These are phyloP conservation scores for Aphaenogaster rudis DNA, from an alignment of 1,140 invertebrate species.

Conservation along the genomic window DNA sequence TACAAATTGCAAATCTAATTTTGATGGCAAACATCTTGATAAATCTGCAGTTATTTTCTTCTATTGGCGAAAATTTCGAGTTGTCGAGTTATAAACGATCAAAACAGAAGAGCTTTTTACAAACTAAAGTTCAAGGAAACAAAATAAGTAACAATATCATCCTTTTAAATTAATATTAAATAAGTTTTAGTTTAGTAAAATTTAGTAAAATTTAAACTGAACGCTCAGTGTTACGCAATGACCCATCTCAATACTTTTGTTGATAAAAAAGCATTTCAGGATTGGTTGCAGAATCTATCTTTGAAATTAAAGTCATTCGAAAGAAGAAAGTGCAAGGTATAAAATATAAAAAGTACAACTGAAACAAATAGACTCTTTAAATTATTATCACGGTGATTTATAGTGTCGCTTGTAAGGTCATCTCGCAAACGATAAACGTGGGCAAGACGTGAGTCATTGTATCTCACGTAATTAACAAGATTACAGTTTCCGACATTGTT, in stretches of 20 bases:
- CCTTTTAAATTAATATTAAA: background rate
- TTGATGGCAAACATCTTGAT: background rate
- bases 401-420: background rate
- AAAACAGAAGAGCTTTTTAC: background rate
- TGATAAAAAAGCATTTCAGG: background rate
- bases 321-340: background rate
- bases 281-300: background rate
- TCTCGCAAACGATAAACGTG: background rate
- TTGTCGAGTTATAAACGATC: background rate
- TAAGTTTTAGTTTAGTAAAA: background rate
- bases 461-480: slow-evolving; percentile 29
- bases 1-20: background rate
- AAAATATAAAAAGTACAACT: background rate
- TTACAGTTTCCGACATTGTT: slow-evolving; percentile 41
- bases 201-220: slow-evolving; percentile 1
- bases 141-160: background rate
- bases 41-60: background rate
- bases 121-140: background rate
- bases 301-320: background rate
- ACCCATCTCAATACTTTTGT: background rate
- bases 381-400: background rate
- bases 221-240: background rate
- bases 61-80: background rate
- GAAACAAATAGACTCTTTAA: background rate
- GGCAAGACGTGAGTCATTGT: background rate